Evolutionary conservation across 1,140 invertebrate genomes (phyloP), one percentile per base, ranked within the genome.

Genomic region (Hycleus phaleratus): DNA sequence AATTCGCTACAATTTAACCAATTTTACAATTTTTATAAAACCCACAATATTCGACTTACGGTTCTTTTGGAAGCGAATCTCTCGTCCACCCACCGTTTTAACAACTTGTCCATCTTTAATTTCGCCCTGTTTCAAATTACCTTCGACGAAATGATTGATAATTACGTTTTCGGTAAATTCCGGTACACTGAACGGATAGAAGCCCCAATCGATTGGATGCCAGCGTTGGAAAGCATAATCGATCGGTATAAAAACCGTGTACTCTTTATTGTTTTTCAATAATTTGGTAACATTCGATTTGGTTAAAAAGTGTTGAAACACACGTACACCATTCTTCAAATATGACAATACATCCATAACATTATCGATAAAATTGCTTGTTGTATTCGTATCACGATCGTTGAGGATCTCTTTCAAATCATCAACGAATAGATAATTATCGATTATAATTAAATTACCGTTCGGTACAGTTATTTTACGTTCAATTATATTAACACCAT

Each of bases 151-250:
- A 65, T 84, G 82, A 69, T 84, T 84, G 38, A 78, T 73, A 50
- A 84, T 76, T 45, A 83, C 74, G 54, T 74, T 77, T 65, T 82
- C 80, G 6, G 81, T 82, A 63, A 85, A 85, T 65, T 83, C 81
- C 8, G 79, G 79, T 38, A 84, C 82, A 60, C 79, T 79, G 68
- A 85, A 85, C 3, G 82, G 82, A 69, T 84, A 84, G 71, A 85
- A 85, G 38, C 82, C 82, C 82, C 82, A 85, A 70, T 85, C 82
- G 58, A 84, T 84, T 40, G 82, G 82, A 71, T 83, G 81, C 80
- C 81, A 85, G 54, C 80, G 69, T 64, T 83, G 82, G 68, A 84
- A 84, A 48, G 82, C 82, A 62, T 79, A 76, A 69, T 84, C 82
- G 10, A 79, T 79, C 4, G 82, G 82, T 57, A 84, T 78, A 56